Conservation (phyloP, 2,797 vertebrate genomes). For the Acanthurus leucopareius region DNA sequence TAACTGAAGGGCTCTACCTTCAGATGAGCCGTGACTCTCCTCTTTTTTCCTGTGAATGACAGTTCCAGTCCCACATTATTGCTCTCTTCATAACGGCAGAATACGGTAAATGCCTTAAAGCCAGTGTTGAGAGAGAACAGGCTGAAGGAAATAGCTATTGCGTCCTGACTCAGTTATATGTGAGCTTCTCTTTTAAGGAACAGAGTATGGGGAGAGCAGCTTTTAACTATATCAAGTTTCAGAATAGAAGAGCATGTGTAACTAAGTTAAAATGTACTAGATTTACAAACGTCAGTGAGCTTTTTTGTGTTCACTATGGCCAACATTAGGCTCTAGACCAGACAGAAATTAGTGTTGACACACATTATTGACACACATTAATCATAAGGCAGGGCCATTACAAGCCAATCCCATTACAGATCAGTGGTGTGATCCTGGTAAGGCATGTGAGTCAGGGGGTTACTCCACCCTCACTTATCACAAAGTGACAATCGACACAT, state of each 20-base stretch:
- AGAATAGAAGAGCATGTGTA: too few relatives aligned
- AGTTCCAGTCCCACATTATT: conserved; percentile 23
- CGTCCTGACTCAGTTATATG: not conserved
- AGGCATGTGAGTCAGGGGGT: conserved; percentile 43
- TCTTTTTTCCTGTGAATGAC: not conserved
- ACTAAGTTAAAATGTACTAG: not conserved
- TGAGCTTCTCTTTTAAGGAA: conserved; percentile 8
- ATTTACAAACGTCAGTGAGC: not conserved
- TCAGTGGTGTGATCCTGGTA: conserved; percentile 32
- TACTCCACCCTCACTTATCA: conserved; percentile 59
- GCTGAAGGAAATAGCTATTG: not conserved
- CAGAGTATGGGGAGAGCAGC: not conserved
- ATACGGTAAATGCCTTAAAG: conserved; percentile 34
- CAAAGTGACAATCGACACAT: conserved; percentile 56
- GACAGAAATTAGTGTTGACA: conserved; percentile 39
- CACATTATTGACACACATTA: conserved; percentile 56
- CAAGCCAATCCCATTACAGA: conserved; percentile 56
- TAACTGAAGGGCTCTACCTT: not conserved
- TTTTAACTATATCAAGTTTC: not conserved
- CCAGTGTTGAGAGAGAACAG: conserved; percentile 36
- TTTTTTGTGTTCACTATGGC: conserved; percentile 29
- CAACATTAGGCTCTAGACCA: conserved; percentile 18
- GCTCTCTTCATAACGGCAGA: conserved; percentile 26
- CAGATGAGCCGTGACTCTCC: conserved; percentile 5
- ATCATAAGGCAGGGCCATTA: conserved; percentile 63